Percentiles rank a stretch among this genome's conserved stretches.
phyloP scores from a whole-genome alignment of 2,888 invertebrate species.

The Harpagoxenus sublaevis region DNA sequence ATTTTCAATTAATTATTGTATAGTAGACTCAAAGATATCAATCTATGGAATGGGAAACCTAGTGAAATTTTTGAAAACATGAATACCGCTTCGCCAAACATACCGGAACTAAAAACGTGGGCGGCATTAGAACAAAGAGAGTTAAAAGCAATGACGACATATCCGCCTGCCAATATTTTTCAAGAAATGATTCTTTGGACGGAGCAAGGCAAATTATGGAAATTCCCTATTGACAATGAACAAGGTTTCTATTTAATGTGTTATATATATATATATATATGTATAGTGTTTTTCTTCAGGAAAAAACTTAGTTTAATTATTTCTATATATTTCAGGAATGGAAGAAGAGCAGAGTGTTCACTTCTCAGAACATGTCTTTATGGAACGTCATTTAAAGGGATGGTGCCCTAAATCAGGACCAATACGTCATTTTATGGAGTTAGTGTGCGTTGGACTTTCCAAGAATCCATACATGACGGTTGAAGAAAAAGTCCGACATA shows the following conservation, averaged over 20 bases:
- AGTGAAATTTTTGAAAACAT: slow-evolving; percentile 22
- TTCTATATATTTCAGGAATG: slow-evolving; percentile 87
- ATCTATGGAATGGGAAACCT: slow-evolving; percentile 8
- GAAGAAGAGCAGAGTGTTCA: slow-evolving; percentile 90
- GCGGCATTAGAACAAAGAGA: slow-evolving; percentile 89
- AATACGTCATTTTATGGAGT: slow-evolving; percentile 98
- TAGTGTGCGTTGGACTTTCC: slow-evolving; percentile 96
- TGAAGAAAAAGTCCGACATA: slow-evolving; percentile 94
- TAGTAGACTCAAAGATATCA: slow-evolving; percentile 42
- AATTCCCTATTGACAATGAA: slow-evolving; percentile 99
- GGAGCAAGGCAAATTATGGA: slow-evolving; percentile 97
- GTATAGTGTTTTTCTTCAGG: neutral
- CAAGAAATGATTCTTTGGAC: slow-evolving; percentile 98
- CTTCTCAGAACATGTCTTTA: slow-evolving; percentile 98
- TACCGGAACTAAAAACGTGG: slow-evolving; percentile 90
- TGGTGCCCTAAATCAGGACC: slow-evolving; percentile 98
- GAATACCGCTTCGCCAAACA: slow-evolving; percentile 72
- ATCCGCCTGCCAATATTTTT: slow-evolving; percentile 95
- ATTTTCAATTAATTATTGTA: neutral
- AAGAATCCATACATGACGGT: slow-evolving; percentile 97
- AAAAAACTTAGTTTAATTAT: neutral
- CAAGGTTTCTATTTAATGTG: slow-evolving; percentile 89
- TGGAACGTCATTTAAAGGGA: slow-evolving; percentile 93
- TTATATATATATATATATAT: neutral
- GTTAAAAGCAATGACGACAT: slow-evolving; percentile 89